Evolutionary conservation across 2,888 invertebrate species (phyloP), one percentile per base, ranked within the genome.

Genomic region (Thyatira batis): DNA sequence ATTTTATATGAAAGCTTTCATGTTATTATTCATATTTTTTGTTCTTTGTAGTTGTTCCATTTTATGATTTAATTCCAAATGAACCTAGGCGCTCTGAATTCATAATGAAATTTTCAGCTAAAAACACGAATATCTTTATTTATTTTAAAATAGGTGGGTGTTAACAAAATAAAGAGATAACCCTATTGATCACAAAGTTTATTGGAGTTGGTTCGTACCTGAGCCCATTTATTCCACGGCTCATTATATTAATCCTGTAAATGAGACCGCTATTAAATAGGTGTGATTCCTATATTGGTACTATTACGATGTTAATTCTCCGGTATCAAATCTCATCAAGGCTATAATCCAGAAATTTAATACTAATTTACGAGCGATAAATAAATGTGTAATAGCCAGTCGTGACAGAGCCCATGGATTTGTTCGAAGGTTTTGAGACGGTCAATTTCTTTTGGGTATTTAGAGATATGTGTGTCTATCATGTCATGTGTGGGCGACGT

Each of bases 281-380:
- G 67, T 73, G 70, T 81, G 75, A 80, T 69, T 72, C 65, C 61
- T 69, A 79, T 76, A 80, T 71, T 73, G 64, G 60, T 66, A 59
- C 73, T 69, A 85, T 86, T 80, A 82, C 78, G 73, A 87, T 87
- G 85, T 83, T 78, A 87, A 88, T 86, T 63, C 53, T 59, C 58
- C 66, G 71, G 73, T 77, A 83, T 80, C 69, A 69, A 77, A 82
- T 78, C 79, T 83, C 83, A 83, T 80, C 82, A 70, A 61, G 62
- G 73, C 67, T 48, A 78, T 84, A 80, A 82, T 80, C 73, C 71
- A 70, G 67, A 78, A 76, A 83, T 78, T 78, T 80, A 80, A 81
- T 77, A 75, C 67, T 67, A 77, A 84, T 76, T 84, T 87, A 85
- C 71, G 71, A 68, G 53, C 72, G 48, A 78, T 84, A 82, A 82